Conservation (phyloP, 1,140 invertebrate species). For the Coenobita brevimanus region DNA sequence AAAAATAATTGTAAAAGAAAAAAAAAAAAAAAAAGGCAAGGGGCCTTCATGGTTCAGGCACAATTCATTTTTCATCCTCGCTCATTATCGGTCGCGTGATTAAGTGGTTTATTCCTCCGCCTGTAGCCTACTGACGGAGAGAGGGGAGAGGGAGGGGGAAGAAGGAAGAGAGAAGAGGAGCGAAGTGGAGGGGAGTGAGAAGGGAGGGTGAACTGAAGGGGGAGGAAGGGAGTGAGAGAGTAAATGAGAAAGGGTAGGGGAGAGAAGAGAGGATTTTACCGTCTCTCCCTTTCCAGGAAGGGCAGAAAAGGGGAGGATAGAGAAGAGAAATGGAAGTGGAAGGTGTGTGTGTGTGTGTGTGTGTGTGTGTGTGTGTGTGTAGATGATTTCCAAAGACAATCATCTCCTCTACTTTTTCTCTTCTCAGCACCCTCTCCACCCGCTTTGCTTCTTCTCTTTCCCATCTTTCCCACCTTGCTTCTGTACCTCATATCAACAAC, state of each 20-base stretch:
- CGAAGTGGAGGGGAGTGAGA: background rate
- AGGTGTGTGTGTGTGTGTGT: too few species aligned
- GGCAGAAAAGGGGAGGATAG: too few species aligned
- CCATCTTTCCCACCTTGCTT: background rate
- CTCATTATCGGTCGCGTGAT: constrained; percentile 51
- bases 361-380: too few species aligned
- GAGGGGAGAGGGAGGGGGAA: too few species aligned
- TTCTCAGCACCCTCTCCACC: background rate
- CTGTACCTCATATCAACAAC: background rate
- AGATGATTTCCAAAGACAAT: too few species aligned
- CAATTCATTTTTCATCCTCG: constrained; percentile 54
- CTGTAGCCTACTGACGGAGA: background rate
- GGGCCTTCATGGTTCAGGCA: constrained; percentile 47
- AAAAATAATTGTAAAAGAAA: too few species aligned
- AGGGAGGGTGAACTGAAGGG: background rate
- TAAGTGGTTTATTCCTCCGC: constrained; percentile 43
- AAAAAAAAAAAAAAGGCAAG: constrained; percentile 18
- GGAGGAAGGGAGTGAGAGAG: background rate
- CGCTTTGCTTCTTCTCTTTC: background rate
- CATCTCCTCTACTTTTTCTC: background rate
- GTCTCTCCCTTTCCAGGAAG: too few species aligned
- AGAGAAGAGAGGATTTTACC: background rate
- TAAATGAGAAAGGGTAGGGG: background rate
- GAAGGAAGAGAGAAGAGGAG: background rate
- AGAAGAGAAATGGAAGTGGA: too few species aligned